Base-by-base conservation (phyloP, 1,140 invertebrate species). In the Aphaenogaster ashmeadi region DNA sequence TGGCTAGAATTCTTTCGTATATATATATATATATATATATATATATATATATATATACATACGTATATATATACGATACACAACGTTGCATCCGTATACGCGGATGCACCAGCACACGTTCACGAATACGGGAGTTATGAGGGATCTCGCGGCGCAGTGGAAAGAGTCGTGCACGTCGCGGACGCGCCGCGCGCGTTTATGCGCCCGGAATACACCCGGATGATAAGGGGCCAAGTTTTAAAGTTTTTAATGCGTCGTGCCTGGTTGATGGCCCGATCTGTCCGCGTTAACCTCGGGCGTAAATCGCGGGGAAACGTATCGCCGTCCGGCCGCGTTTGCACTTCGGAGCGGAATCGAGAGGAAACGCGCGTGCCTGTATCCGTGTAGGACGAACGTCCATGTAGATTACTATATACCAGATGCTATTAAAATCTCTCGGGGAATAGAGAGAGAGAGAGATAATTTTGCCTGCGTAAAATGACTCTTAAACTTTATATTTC, bases 1-100 rank as follows among this genome's bases (percentile, higher is more conserved):
- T 72, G 69, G 21, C 27, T 64, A 27, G 11, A 66, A 78, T 86
- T 86, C 71, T 79, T 78, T 79, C 74, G 50, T 85, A 13, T 54
- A 62, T 27, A 60, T 8, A 36, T 3, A 62, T 15, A 18, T 18
- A 8, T 27, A 36, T 38, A 21, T 9, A 56, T n/a, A 9, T 21
- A 54, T 36, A 44, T 18, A 18, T n/a, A 66, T 60, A 62, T 18
- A 64, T 15, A 62, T 2, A 18, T n/a, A 38, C 52, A 0, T 50
- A 64, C 36, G 33, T 38, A 15, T 38, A 27, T 67, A 11, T 36
- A 58, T 58, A 27, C 15, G 41, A n/a, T 86, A 67, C 36, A 54
- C 36, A 33, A 66, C 21, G 15, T 41, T 13, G 44, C 74, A 64
- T 33, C 41, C 13, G 47, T 33, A 11, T 9, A 54, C 71, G 27